phyloP scores from a whole-genome alignment of 2,888 invertebrate genomes.

The Agrotis exclamationis region DNA sequence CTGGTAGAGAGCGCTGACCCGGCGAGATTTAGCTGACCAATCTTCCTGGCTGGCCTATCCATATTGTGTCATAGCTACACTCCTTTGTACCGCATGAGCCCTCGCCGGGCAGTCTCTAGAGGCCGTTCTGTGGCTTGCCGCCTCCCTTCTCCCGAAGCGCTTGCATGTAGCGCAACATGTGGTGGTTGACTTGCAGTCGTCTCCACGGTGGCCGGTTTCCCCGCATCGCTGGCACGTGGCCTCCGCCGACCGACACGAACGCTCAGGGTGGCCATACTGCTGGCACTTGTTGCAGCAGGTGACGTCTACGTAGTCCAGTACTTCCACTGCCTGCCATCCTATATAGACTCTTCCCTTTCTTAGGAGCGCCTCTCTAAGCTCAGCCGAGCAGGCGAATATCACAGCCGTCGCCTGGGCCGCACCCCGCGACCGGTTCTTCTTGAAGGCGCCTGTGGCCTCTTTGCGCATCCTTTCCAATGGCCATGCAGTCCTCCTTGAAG shows the following conservation, averaged over 20 bases:
- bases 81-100: constrained; percentile 35
- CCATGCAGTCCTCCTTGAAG: not conserved
- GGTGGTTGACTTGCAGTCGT: not conserved
- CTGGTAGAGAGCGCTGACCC: constrained; percentile 48
- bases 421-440: not conserved
- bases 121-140: constrained; percentile 40
- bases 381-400: not conserved
- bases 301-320: constrained; percentile 25
- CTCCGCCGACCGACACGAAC: constrained; percentile 50
- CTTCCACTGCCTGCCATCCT: constrained; percentile 45
- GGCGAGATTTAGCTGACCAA: constrained; percentile 62
- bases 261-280: constrained; percentile 69
- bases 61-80: constrained; percentile 27
- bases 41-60: not conserved
- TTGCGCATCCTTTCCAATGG: rapidly evolving
- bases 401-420: rapidly evolving
- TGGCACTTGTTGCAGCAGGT: constrained; percentile 70
- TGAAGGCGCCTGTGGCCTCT: constrained; percentile 25
- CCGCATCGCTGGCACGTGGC: constrained; percentile 59
- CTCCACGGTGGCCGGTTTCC: constrained; percentile 16
- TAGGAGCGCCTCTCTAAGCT: not conserved
- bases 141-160: constrained; percentile 33
- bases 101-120: constrained; percentile 56
- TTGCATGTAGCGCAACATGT: constrained; percentile 61
- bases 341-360: constrained; percentile 19